phyloP scores from a whole-genome alignment of 2,888 invertebrate genomes.

The Leptopterna dolabrata region DNA sequence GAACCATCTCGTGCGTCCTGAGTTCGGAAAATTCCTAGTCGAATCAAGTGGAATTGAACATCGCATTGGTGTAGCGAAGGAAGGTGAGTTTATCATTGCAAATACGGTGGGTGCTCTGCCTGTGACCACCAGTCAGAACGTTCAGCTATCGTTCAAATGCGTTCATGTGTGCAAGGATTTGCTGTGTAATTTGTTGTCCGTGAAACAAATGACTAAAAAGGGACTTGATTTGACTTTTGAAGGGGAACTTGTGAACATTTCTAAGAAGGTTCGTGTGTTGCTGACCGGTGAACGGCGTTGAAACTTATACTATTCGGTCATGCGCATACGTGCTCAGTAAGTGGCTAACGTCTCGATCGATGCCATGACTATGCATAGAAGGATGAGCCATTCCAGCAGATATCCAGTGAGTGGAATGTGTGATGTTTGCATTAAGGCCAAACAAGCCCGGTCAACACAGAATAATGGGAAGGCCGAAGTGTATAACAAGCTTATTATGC shows the following conservation, averaged over 20 bases:
- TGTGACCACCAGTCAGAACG: neutral
- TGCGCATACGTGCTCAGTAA: neutral
- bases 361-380: neutral
- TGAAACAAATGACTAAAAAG: neutral
- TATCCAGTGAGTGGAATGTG: constrained; percentile 4
- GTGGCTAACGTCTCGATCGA: neutral
- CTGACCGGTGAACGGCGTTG: neutral
- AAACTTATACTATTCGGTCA: neutral
- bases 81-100: neutral
- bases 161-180: neutral
- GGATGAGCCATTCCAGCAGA: neutral
- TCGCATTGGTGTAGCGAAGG: neutral
- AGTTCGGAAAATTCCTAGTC: neutral
- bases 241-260: neutral
- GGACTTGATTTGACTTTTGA: neutral
- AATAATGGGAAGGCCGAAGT: too few relatives aligned
- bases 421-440: constrained; percentile 37
- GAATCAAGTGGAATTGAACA: neutral
- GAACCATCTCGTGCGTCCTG: neutral
- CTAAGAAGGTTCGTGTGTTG: neutral
- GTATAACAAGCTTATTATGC: too few relatives aligned
- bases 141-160: neutral
- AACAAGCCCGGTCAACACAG: constrained; percentile 65
- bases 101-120: neutral
- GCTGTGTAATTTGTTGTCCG: neutral